Evolutionary conservation across 2,113 vertebrate genomes (phyloP).

Genomic region (Atlantisia rogersi): DNA sequence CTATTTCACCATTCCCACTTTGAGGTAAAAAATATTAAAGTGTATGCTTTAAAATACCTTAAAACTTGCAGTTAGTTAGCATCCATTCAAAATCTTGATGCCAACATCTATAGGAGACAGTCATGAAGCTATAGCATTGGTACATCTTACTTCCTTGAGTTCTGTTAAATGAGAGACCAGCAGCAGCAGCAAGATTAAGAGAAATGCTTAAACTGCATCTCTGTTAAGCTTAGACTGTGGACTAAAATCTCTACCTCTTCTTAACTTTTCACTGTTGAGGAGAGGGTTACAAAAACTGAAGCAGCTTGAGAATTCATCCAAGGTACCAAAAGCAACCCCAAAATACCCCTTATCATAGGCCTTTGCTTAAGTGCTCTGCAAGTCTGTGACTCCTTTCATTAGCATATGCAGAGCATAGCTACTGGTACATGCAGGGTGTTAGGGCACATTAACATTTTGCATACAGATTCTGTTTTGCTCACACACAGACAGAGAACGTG

Average conservation of each 20-base stretch:
- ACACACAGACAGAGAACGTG: rapidly evolving
- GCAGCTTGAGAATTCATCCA: neutral
- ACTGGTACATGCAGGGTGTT: rapidly evolving
- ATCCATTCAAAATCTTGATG: neutral
- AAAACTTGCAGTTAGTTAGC: neutral
- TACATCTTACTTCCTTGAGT: neutral
- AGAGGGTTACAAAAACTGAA: neutral
- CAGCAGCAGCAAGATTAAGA: neutral
- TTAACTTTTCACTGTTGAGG: neutral
- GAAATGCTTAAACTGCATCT: neutral
- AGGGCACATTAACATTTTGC: neutral
- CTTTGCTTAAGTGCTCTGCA: neutral
- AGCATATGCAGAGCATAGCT: rapidly evolving
- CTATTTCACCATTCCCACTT: neutral
- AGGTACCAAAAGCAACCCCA: neutral
- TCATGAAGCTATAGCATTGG: neutral
- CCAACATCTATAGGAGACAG: neutral
- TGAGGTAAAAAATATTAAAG: rapidly evolving
- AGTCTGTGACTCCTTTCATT: neutral
- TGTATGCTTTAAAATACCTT: neutral
- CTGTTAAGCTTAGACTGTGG: neutral
- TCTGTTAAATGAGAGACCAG: neutral
- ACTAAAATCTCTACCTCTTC: neutral
- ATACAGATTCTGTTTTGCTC: neutral
- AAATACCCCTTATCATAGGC: neutral